Conservation (phyloP, 2,797 vertebrate species). For the Tympanoctomys barrerae region DNA sequence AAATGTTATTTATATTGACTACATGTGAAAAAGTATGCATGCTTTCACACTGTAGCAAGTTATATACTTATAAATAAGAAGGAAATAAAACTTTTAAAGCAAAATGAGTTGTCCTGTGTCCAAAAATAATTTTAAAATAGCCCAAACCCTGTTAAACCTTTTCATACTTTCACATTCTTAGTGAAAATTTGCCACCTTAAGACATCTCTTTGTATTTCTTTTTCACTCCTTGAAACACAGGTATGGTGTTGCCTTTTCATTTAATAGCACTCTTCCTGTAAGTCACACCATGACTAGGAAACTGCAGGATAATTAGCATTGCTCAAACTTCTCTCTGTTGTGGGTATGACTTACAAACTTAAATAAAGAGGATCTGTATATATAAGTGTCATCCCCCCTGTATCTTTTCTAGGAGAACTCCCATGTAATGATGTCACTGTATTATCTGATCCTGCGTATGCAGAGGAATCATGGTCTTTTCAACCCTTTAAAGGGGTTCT, state of each 20-base stretch:
- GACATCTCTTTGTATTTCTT: neutral
- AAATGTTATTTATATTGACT: conserved; percentile 23
- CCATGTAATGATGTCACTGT: conserved; percentile 52
- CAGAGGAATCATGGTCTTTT: conserved; percentile 27
- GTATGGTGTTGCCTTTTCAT: conserved; percentile 5
- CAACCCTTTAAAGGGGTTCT: conserved; percentile 54
- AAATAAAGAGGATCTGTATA: conserved; percentile 60
- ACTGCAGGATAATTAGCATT: conserved; percentile 53
- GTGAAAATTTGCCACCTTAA: neutral
- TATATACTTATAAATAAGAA: conserved; percentile 17
- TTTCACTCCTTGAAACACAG: conserved; percentile 14
- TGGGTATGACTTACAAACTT: conserved; percentile 58
- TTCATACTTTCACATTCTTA: conserved; percentile 6
- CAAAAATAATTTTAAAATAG: conserved; percentile 53
- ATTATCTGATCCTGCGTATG: conserved; percentile 22
- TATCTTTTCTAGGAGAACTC: conserved; percentile 49
- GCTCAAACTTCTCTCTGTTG: conserved; percentile 36
- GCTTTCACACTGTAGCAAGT: neutral
- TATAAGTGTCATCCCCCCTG: conserved; percentile 55
- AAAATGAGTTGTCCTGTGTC: neutral
- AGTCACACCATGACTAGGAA: neutral
- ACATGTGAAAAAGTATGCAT: conserved; percentile 14
- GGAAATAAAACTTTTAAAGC: conserved; percentile 41
- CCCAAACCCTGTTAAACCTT: neutral
- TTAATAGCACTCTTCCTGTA: neutral